These are phyloP conservation scores for Megalurothrips usitatus DNA, from an alignment of 2,888 invertebrate species.

Conservation along the genomic window DNA sequence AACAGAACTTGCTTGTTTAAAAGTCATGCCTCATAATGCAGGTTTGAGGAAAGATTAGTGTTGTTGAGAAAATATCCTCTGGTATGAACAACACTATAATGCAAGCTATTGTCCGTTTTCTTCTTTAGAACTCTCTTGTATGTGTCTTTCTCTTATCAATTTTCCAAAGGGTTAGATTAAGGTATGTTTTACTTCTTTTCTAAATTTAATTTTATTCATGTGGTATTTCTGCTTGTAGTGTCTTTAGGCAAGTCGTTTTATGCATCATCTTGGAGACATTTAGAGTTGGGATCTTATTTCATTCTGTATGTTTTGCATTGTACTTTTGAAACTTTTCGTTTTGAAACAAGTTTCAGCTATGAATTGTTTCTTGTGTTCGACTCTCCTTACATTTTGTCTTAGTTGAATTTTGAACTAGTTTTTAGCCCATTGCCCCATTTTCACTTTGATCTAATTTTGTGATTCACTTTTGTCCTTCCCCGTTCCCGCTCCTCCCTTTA, in stretches of 20 bases:
- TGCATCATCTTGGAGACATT: too few species aligned
- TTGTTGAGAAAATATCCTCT: background rate
- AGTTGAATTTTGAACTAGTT: background rate
- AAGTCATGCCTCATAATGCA: background rate
- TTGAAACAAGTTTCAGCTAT: slow-evolving; percentile 31
- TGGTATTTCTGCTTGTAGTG: slow-evolving; percentile 17
- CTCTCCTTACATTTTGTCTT: slow-evolving; percentile 36
- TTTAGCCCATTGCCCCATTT: background rate
- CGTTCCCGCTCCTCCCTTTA: slow-evolving; percentile 30
- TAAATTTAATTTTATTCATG: slow-evolving; percentile 22
- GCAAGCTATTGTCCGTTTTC: background rate
- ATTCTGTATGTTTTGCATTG: background rate
- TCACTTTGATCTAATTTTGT: slow-evolving; percentile 28
- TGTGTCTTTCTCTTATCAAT: slow-evolving; percentile 7
- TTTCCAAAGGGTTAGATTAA: background rate
- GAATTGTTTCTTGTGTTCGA: slow-evolving; percentile 32
- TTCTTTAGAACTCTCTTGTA: slow-evolving; percentile 32
- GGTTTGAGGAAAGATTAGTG: background rate
- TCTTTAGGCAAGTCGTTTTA: background rate
- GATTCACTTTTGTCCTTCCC: background rate
- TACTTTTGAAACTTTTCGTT: too few species aligned
- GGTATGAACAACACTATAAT: too few species aligned
- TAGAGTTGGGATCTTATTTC: background rate
- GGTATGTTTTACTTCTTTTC: slow-evolving; percentile 21
- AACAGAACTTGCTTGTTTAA: background rate